phyloP scores from a whole-genome alignment of 2,888 invertebrate genomes.

The Onthophagus sagittarius region DNA sequence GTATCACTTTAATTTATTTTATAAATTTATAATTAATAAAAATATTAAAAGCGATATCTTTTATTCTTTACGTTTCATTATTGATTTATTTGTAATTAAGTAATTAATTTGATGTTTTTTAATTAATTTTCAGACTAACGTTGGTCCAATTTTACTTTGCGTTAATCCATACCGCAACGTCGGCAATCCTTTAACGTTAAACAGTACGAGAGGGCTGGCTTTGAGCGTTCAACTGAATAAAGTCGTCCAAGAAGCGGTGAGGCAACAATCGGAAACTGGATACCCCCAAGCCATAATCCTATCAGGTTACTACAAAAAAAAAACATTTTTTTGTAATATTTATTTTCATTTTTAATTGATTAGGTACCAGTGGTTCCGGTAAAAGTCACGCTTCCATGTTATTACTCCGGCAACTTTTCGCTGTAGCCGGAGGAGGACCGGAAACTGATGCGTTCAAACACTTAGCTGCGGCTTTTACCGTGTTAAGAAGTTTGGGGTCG shows the following conservation, averaged over 20 bases:
- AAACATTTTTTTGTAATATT: not conserved
- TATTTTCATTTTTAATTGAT: not conserved
- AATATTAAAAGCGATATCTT: too few relatives aligned
- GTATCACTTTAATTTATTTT: too few relatives aligned
- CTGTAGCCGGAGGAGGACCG: constrained; percentile 89
- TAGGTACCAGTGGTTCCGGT: constrained; percentile 86
- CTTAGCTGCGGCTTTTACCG: constrained; percentile 91
- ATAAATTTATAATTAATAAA: too few relatives aligned
- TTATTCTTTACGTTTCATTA: too few relatives aligned
- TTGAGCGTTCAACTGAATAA: constrained; percentile 78
- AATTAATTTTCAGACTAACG: constrained; percentile 69
- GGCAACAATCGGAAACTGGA: constrained; percentile 91
- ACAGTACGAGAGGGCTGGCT: constrained; percentile 66
- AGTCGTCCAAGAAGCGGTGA: constrained; percentile 87
- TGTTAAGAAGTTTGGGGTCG: constrained; percentile 84
- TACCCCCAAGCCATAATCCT: constrained; percentile 94
- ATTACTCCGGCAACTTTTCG: constrained; percentile 84
- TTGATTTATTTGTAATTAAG: too few relatives aligned
- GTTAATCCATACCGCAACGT: constrained; percentile 87
- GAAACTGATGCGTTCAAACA: constrained; percentile 97
- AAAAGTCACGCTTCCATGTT: constrained; percentile 93
- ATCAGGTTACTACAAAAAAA: constrained; percentile 57
- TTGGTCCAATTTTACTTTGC: constrained; percentile 86
- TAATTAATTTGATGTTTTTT: not conserved
- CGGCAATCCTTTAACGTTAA: constrained; percentile 81